Conservation (phyloP, 2,113 vertebrate genomes). For the Boulengeromyrus knoepffleri region DNA sequence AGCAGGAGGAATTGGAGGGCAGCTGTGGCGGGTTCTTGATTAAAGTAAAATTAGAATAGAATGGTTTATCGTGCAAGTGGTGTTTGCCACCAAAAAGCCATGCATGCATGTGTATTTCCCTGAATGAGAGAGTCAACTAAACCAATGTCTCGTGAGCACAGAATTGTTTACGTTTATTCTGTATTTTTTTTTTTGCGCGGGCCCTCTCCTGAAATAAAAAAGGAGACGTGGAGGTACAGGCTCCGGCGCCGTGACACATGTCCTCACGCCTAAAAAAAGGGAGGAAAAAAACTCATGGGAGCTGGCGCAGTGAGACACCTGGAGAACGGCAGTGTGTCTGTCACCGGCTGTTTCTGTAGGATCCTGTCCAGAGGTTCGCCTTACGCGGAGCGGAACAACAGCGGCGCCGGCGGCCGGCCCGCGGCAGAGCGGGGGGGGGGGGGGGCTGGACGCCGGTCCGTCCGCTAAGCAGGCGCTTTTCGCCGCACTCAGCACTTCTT, state of each 20-base stretch:
- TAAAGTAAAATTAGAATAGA: neutral
- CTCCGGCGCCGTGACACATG: neutral
- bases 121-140: neutral
- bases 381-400: neutral
- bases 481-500: neutral
- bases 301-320: neutral
- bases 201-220: neutral
- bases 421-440: neutral
- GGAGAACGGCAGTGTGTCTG: neutral
- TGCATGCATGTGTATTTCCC: neutral
- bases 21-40: neutral
- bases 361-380: neutral
- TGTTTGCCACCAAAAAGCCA: neutral
- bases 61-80: neutral
- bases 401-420: neutral
- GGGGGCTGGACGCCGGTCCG: neutral
- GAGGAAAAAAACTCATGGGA: neutral
- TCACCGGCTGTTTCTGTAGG: slow-evolving; percentile 6
- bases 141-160: neutral
- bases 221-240: neutral
- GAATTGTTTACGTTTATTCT: neutral
- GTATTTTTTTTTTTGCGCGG: neutral
- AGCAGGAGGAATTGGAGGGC: neutral
- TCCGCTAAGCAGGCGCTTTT: neutral
- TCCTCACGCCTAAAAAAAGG: neutral